A percentile compares a stretch with the other conserved stretches of the same genome.
Evolutionary conservation across 2,797 vertebrate genomes (phyloP).

Genomic region (Lepilemur septentrionalis): DNA sequence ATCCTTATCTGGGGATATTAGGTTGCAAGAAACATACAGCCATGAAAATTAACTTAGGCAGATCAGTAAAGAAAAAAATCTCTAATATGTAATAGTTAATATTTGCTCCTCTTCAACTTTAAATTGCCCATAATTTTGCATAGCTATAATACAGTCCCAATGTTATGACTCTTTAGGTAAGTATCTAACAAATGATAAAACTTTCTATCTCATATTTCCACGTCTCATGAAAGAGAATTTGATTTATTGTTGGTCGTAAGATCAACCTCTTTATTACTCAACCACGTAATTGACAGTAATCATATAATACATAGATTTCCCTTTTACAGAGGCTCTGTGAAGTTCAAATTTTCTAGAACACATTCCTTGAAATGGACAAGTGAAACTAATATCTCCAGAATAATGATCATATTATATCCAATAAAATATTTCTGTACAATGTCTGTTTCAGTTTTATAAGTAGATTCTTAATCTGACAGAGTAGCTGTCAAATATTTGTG

Average conservation of each 20-base stretch:
- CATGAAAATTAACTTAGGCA: neutral
- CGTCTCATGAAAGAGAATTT: neutral
- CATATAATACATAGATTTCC: neutral
- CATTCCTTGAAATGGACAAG: neutral
- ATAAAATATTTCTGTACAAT: neutral
- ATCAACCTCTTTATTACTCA: neutral
- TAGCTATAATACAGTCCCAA: neutral
- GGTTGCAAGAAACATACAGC: neutral
- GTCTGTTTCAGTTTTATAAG: neutral
- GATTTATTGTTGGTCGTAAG: neutral
- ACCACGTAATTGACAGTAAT: neutral
- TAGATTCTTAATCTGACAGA: neutral
- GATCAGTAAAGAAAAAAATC: neutral
- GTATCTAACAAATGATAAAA: neutral
- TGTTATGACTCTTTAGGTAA: neutral
- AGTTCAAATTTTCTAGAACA: neutral
- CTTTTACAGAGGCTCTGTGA: neutral
- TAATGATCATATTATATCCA: neutral
- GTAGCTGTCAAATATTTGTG: neutral
- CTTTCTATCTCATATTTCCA: neutral
- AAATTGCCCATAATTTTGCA: neutral
- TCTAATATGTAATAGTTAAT: neutral
- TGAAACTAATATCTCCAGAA: neutral
- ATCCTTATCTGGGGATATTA: neutral
- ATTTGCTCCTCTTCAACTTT: neutral